Evolutionary conservation across 2,888 invertebrate species (phyloP).

Genomic region (Incurvaria masculella): DNA sequence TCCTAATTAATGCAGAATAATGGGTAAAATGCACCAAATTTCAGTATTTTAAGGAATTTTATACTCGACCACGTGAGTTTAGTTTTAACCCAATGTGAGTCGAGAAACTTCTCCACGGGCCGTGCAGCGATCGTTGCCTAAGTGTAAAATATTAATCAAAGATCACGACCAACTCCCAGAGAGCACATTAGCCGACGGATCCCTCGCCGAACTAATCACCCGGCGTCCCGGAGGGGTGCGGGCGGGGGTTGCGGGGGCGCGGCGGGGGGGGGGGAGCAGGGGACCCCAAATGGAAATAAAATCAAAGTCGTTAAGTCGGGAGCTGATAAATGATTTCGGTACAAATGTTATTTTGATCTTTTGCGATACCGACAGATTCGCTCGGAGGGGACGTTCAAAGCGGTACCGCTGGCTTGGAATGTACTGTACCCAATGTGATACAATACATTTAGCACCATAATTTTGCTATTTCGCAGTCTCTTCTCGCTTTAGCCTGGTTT

Average conservation of each 20-base stretch:
- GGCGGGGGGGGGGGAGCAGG: constrained; percentile 24
- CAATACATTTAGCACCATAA: too few species aligned
- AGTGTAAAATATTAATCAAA: constrained; percentile 51
- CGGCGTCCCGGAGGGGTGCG: constrained; percentile 14
- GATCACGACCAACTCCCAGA: constrained; percentile 37
- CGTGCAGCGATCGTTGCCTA: constrained; percentile 9
- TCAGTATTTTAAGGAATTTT: too few species aligned
- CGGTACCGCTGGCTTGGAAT: too few species aligned
- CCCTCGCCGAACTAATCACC: constrained; percentile 19
- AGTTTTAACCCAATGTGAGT: constrained; percentile 41
- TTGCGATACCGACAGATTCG: constrained; percentile 42
- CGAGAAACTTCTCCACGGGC: too few species aligned
- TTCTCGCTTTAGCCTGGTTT: too few species aligned
- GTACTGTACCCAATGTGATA: too few species aligned
- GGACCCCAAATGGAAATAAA: constrained; percentile 46
- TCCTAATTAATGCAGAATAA: too few species aligned
- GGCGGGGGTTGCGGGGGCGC: constrained; percentile 13
- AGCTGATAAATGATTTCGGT: constrained; percentile 50
- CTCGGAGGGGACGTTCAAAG: constrained; percentile 25
- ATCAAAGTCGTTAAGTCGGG: constrained; percentile 21
- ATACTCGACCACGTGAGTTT: constrained; percentile 27
- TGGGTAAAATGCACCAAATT: too few species aligned
- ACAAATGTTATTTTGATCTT: constrained; percentile 53
- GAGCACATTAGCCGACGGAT: constrained; percentile 39
- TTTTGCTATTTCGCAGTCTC: too few species aligned